phyloP scores from a whole-genome alignment of 2,797 vertebrate species.

The Dendrocincla tyrannina region DNA sequence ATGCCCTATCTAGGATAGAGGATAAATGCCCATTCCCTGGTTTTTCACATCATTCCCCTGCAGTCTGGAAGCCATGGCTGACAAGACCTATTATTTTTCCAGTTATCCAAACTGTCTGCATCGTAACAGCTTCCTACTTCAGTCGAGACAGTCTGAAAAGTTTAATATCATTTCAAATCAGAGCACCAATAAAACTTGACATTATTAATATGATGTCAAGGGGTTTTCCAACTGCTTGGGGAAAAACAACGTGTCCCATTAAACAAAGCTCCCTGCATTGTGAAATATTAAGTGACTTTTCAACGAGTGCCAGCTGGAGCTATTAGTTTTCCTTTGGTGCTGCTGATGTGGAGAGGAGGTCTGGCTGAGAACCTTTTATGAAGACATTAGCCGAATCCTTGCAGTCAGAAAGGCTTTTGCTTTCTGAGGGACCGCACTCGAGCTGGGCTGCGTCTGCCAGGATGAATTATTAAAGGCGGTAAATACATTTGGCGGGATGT shows the following conservation, averaged over 20 bases:
- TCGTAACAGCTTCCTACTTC: conserved; percentile 71
- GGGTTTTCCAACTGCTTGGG: conserved; percentile 71
- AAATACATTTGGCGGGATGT: background rate
- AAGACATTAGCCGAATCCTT: background rate
- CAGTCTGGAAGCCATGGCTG: background rate
- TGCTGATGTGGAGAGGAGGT: conserved; percentile 26
- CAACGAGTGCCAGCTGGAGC: conserved; percentile 72
- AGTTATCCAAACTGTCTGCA: conserved; percentile 38
- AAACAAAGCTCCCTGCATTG: conserved; percentile 65
- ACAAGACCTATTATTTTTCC: conserved; percentile 37
- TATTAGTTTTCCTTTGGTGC: conserved; percentile 72
- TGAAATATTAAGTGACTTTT: conserved; percentile 77
- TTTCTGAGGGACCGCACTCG: background rate
- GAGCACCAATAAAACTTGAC: conserved; percentile 78
- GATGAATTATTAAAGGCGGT: conserved; percentile 67
- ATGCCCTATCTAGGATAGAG: rapidly evolving
- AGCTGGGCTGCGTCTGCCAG: background rate
- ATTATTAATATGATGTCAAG: conserved; percentile 80
- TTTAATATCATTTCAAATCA: conserved; percentile 80
- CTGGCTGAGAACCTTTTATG: conserved; percentile 58
- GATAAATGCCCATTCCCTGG: rapidly evolving
- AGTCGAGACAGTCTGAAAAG: conserved; percentile 73
- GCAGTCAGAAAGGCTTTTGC: conserved; percentile 34
- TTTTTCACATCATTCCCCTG: background rate
- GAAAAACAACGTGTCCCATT: conserved; percentile 75